Evolutionary conservation across 2,888 invertebrate genomes (phyloP).

Genomic region (Drosophila colorata): DNA sequence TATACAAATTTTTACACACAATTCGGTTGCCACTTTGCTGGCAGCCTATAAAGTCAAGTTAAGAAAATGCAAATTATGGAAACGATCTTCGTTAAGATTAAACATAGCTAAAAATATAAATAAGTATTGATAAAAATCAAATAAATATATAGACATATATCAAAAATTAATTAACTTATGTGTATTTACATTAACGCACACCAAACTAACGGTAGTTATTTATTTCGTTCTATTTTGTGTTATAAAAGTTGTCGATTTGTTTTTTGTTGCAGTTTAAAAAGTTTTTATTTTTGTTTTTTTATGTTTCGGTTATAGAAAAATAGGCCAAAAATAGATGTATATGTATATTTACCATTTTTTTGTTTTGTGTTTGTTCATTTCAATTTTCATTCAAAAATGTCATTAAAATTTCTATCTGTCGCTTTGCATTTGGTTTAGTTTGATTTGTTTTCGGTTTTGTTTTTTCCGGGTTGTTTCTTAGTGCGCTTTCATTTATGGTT

Average conservation of each 20-base stretch:
- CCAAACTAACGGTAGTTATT: conserved; percentile 35
- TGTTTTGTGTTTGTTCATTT: conserved; percentile 40
- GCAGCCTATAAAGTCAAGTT: conserved; percentile 28
- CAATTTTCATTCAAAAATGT: conserved; percentile 65
- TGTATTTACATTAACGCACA: conserved; percentile 57
- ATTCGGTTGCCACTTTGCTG: conserved; percentile 46
- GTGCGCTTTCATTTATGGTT: conserved; percentile 32
- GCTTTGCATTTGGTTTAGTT: conserved; percentile 53
- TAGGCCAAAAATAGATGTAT: conserved; percentile 83
- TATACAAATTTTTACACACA: conserved; percentile 74
- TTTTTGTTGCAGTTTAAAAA: conserved; percentile 63
- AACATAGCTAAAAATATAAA: conserved; percentile 16
- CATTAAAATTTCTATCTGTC: conserved; percentile 64
- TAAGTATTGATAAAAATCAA: conserved; percentile 4
- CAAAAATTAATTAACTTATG: conserved; percentile 36
- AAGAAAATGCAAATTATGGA: conserved; percentile 27
- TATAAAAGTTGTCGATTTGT: conserved; percentile 49
- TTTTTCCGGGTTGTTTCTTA: conserved; percentile 18
- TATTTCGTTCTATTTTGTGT: conserved; percentile 32
- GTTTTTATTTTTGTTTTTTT: conserved; percentile 46
- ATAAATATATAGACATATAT: conserved; percentile 1
- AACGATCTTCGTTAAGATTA: conserved; percentile 45
- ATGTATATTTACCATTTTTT: conserved; percentile 63
- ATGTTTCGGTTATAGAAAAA: conserved; percentile 75
- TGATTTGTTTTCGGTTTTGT: conserved; percentile 47